These are phyloP conservation scores for Ciconia nigra DNA, from an alignment of 2,797 vertebrate genomes.

Conservation along the genomic window DNA sequence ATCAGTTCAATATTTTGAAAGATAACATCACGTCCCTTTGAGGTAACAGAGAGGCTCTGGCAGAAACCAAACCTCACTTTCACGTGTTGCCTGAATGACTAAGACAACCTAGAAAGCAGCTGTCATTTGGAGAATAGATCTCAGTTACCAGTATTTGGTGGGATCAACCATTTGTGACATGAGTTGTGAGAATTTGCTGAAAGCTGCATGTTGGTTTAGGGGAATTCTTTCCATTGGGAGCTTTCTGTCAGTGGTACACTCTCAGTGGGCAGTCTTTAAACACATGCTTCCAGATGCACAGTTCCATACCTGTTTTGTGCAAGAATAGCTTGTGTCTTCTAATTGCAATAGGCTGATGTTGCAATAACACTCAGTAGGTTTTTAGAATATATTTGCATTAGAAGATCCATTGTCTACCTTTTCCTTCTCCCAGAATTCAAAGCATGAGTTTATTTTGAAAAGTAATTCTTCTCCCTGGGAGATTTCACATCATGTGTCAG, in stretches of 20 bases:
- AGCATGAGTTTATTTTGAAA: not conserved
- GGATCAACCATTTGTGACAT: not conserved
- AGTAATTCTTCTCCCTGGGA: not conserved
- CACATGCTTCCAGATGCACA: not conserved
- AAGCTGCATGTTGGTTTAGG: not conserved
- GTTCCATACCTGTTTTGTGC: not conserved
- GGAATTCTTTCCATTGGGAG: not conserved
- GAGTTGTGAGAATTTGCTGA: not conserved
- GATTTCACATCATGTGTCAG: not conserved
- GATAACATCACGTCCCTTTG: not conserved
- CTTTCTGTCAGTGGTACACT: rapidly evolving
- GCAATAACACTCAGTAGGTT: not conserved
- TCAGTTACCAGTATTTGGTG: not conserved
- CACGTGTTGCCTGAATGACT: not conserved
- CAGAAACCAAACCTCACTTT: not conserved
- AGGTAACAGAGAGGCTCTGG: not conserved
- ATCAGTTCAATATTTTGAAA: not conserved
- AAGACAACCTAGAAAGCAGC: not conserved
- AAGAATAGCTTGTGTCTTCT: not conserved
- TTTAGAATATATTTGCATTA: not conserved
- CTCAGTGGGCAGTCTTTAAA: not conserved
- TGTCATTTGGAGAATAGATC: not conserved
- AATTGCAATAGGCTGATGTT: not conserved
- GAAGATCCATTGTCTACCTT: not conserved
- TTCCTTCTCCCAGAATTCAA: not conserved